Conservation (phyloP, 2,113 vertebrate species). For the Leptobrachium leishanense region DNA sequence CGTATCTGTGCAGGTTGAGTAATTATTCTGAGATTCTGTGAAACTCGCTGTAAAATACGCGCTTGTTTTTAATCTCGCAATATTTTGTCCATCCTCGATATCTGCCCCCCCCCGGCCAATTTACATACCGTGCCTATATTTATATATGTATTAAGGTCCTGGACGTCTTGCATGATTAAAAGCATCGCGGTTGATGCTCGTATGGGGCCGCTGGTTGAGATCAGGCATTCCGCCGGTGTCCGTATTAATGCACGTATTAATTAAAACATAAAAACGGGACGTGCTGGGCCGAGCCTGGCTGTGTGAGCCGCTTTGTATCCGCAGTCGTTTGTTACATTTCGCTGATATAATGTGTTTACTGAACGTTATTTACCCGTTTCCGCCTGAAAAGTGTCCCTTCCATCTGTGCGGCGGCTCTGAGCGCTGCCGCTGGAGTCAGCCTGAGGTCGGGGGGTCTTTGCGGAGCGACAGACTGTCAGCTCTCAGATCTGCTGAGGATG, state of each 20-base stretch:
- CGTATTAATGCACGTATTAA: background rate
- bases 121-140: background rate
- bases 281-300: background rate
- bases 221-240: background rate
- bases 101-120: background rate
- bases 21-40: background rate
- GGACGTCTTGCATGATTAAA: background rate
- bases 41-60: background rate
- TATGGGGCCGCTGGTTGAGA: background rate
- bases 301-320: background rate
- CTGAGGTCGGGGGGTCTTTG: background rate
- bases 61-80: slow-evolving; percentile 6
- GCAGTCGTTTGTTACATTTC: background rate
- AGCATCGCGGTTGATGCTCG: background rate
- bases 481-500: no score
- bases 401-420: background rate
- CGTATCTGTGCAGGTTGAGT: background rate
- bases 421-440: background rate
- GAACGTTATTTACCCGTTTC: background rate
- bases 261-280: background rate
- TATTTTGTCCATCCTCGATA: background rate
- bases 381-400: background rate
- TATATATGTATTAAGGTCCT: no score
- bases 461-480: no score
- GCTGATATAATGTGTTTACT: background rate